These are phyloP conservation scores for Rhinichthys klamathensis DNA, from an alignment of 2,113 vertebrate species.

Conservation along the genomic window DNA sequence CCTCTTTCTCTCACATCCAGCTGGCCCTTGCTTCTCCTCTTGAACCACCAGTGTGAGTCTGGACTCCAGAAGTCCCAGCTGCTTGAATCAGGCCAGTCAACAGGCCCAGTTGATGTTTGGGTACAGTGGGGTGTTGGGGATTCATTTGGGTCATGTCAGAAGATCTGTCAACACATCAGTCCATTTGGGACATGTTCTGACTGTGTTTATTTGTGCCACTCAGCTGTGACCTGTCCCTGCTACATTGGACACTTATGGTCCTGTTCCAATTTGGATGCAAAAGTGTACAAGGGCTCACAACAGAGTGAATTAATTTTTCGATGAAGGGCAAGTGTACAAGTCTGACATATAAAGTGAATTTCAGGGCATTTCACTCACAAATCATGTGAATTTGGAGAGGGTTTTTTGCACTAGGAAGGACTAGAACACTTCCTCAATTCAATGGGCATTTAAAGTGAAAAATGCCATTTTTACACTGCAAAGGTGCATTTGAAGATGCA, in stretches of 20 bases:
- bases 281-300: constrained; percentile 40
- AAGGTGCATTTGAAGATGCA: background rate
- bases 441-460: background rate
- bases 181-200: constrained; percentile 49
- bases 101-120: constrained; percentile 36
- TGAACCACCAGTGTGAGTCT: constrained; percentile 56
- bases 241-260: constrained; percentile 50
- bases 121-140: constrained; percentile 41
- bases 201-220: constrained; percentile 44
- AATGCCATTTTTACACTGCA: background rate
- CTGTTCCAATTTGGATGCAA: constrained; percentile 50
- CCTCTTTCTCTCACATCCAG: constrained; percentile 71
- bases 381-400: background rate
- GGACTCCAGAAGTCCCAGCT: constrained; percentile 45
- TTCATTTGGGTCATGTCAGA: constrained; percentile 61
- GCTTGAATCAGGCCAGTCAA: constrained; percentile 56
- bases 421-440: background rate
- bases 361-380: constrained; percentile 4
- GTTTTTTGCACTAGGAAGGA: background rate
- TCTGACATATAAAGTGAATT: constrained; percentile 53
- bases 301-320: constrained; percentile 51
- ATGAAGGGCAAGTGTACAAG: constrained; percentile 48
- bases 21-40: constrained; percentile 68
- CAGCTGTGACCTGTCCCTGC: constrained; percentile 34
- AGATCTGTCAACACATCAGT: constrained; percentile 53